Conservation (phyloP, 2,113 vertebrate species). For the Perca flavescens region DNA sequence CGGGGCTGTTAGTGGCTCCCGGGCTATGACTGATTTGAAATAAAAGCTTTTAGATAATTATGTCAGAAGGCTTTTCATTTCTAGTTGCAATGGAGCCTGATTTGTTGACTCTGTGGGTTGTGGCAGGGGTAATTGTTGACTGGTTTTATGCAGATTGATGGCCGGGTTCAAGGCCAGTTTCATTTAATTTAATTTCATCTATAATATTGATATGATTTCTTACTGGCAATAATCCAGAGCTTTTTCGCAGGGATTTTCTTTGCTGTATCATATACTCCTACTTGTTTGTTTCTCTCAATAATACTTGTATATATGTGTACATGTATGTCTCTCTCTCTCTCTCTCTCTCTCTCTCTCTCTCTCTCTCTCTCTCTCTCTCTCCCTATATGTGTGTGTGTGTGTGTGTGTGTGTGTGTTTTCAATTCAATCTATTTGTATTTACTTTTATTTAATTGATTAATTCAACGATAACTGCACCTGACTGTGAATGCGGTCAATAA, state of each 20-base stretch:
- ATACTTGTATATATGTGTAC: no score
- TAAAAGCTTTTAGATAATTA: constrained; percentile 57
- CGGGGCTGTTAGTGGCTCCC: neutral
- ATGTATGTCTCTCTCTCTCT: no score
- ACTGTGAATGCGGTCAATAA: neutral
- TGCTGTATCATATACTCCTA: neutral
- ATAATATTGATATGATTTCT: constrained; percentile 38
- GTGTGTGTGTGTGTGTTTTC: neutral
- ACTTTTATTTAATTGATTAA: neutral
- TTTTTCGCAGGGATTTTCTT: neutral
- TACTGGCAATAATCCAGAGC: constrained; percentile 2
- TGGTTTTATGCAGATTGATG: constrained; percentile 44
- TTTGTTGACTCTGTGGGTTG: constrained; percentile 41
- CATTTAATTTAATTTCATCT: constrained; percentile 46
- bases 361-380: no score
- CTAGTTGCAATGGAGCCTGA: constrained; percentile 26
- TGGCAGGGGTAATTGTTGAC: constrained; percentile 24
- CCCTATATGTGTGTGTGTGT: no score
- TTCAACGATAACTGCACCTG: neutral
- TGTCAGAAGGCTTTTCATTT: constrained; percentile 61
- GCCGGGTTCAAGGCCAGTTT: constrained; percentile 18
- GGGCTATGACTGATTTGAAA: constrained; percentile 42
- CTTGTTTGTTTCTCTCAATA: neutral
- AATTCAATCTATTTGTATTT: neutral
- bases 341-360: no score